These are phyloP conservation scores for Sebastes elongatus DNA, from an alignment of 2,797 vertebrate species.

Conservation along the genomic window DNA sequence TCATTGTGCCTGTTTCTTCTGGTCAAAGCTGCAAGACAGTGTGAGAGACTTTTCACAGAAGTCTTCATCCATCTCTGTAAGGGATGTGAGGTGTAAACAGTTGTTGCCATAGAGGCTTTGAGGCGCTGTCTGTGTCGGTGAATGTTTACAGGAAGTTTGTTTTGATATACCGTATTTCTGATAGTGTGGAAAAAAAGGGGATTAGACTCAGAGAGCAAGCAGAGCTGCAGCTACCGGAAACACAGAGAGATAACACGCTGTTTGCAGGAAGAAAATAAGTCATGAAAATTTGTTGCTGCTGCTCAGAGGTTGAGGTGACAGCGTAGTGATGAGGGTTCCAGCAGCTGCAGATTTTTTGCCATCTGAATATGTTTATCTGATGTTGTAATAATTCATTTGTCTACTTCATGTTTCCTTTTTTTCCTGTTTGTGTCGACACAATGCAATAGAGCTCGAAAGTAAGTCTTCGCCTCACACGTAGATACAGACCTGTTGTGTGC, in stretches of 20 bases:
- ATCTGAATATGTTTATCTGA: slow-evolving; percentile 77
- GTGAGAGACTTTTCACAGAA: not conserved
- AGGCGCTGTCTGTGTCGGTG: slow-evolving; percentile 2
- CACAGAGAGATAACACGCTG: slow-evolving; percentile 12
- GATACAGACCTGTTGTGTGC: slow-evolving; percentile 93
- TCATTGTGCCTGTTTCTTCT: slow-evolving; percentile 10
- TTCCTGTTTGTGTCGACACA: slow-evolving; percentile 92
- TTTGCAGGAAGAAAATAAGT: slow-evolving; percentile 13
- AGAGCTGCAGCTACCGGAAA: slow-evolving; percentile 21
- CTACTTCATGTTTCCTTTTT: slow-evolving; percentile 99
- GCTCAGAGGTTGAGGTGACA: slow-evolving; percentile 26
- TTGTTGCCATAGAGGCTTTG: slow-evolving; percentile 18
- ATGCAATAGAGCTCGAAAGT: slow-evolving; percentile 99
- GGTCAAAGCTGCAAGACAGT: slow-evolving; percentile 10
- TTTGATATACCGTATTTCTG: slow-evolving; percentile 36
- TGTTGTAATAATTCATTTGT: slow-evolving; percentile 92
- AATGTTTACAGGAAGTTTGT: slow-evolving; percentile 36
- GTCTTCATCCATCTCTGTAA: slow-evolving; percentile 27
- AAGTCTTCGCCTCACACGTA: slow-evolving; percentile 95
- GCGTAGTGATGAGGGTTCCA: slow-evolving; percentile 54
- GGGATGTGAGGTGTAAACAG: slow-evolving; percentile 34
- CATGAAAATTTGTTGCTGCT: slow-evolving; percentile 1
- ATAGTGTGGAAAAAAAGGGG: slow-evolving; percentile 22
- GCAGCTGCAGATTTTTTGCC: slow-evolving; percentile 69
- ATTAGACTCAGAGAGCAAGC: slow-evolving; percentile 37